Evolutionary conservation across 2,797 vertebrate species (phyloP), one percentile per base, ranked within the genome.

Genomic region (Neopelma chrysocephalum): DNA sequence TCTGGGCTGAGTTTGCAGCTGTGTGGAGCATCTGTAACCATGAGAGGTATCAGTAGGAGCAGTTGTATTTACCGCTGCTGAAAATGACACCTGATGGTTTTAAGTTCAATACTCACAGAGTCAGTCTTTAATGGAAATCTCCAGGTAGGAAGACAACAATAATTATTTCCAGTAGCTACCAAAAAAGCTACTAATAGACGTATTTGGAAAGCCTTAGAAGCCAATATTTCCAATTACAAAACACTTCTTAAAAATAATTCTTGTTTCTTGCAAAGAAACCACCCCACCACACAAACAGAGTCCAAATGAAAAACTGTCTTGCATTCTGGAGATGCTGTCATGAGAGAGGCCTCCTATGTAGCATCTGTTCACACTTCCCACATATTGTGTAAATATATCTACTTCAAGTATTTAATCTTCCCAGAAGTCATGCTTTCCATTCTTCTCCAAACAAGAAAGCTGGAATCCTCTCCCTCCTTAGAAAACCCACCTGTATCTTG

Each of bases 301-400:
- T 75, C 48, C 29, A 75, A 82, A 56, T 3, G 16, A 80, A 62
- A 90, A 94, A 61, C 50, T 53, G 40, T 90, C 66, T 75, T 77
- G 18, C 2, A 3, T 93, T 78, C 69, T 94, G 65, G 57, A 71
- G 82, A 83, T 80, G 79, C 85, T 95, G 89, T 87, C 76, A 50
- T 71, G 85, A 91, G 69, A 84, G 60, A 81, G 87, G 69, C 90
- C 73, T 95, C 70, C 82, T 94, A 82, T 83, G 90, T 82, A 76
- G 90, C 90, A 90, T 96, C 89, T 95, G 93, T 94, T 97, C 90
- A 87, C 90, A 80, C 92, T 90, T 96, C 80, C 95, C 87, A 93
- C 94, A 29, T 93, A 72, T 27, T 86, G 92, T 88, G 87, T 89
- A 96, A 94, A 95, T 96, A 83, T 93, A 89, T 96, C 94, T 73